Evolutionary conservation across 2,113 vertebrate genomes (phyloP), one percentile per base, ranked within the genome.

Genomic region (Porphyrio hochstetteri): DNA sequence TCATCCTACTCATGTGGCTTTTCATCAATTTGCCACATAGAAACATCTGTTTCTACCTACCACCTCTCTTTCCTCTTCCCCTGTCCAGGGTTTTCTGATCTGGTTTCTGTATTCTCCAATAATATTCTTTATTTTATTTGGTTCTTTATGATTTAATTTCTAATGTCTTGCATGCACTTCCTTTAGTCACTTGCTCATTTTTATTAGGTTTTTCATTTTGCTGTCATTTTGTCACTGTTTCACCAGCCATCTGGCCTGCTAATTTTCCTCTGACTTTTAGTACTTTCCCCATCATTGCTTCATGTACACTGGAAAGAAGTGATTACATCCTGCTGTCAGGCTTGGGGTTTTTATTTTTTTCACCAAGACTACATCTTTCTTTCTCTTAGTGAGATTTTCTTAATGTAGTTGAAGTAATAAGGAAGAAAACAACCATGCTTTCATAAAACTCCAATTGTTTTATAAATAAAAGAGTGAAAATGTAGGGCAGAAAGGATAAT

Each of bases 191-290:
- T 93, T 96, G 33, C 84, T 96, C 75, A 89, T 88, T 86, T 96
- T 94, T 86, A 95, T 95, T 95, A 72, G 50, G 75, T 94, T 95
- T 91, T 92, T 82, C 65, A 75, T 96, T 90, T 63, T 56, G 27
- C 33, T 93, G 91, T 95, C 82, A 70, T 83, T 97, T 94, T 94
- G 59, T 94, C 89, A 93, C 35, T 79, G 9, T 93, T 95, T 95
- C 94, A 96, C 65, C 53, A 86, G 50, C 83, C 93, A 97, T 92
- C 88, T 96, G 93, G 92, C 50, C 76, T 94, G 86, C 79, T 97
- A 83, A 78, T 93, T 96, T 91, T 82, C 92, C 61, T 86, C 46
- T 91, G 77, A 96, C 70, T 91, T 74, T 85, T 95, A 95, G 76
- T 96, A 88, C 80, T 86, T 96, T 94, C 74, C 57, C 90, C 83